Base-by-base conservation (phyloP, 1,140 invertebrate genomes). In the Brachionus asplanchnoidis region DNA sequence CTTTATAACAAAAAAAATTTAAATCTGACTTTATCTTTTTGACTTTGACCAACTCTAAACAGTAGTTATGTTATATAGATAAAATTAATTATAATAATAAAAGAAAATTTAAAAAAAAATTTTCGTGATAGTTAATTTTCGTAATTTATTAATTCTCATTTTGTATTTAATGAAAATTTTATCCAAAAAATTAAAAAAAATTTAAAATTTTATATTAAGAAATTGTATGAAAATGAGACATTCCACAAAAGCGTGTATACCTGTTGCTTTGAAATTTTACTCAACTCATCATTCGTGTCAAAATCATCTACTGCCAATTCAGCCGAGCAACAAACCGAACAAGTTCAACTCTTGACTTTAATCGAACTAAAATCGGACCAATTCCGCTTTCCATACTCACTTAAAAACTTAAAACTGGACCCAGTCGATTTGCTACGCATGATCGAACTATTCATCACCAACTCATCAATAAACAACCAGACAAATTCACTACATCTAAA, bases 211-310 rank as follows among this genome's bases (percentile, higher is more conserved):
- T 6, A 3, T 17, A 14, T 5, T 17, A 53, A 60, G 73, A 77
- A 77, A 50, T 26, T 77, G 12, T 3, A 14, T 26, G 17, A 77
- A 50, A 77, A 77, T 20, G 73, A 77, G 23, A 12, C 73, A 23
- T 77, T 77, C 32, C 40, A 77, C 11, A 77, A 77, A 50, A 36
- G 73, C 28, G 42, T 77, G 7, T 77, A 77, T 12, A 50, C 28
- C 26, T 77, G 73, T 7, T 77, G 73, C 20, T 77, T 77, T 28
- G 73, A 77, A 77, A 77, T 77, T 32, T 12, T 77, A 12, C 42
- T 77, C 42, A 77, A 77, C 44, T 28, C 26, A 26, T 50, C 20
- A 3, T 50, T 50, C 7, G 44, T 77, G 20, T 26, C 46, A 26
- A 77, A 77, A 46, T 20, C 42, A 14, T 50, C 14, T 7, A 42